Percentiles rank a stretch among this genome's conserved stretches.
phyloP scores from a whole-genome alignment of 2,797 vertebrate genomes.

The Gallirallus australis region DNA sequence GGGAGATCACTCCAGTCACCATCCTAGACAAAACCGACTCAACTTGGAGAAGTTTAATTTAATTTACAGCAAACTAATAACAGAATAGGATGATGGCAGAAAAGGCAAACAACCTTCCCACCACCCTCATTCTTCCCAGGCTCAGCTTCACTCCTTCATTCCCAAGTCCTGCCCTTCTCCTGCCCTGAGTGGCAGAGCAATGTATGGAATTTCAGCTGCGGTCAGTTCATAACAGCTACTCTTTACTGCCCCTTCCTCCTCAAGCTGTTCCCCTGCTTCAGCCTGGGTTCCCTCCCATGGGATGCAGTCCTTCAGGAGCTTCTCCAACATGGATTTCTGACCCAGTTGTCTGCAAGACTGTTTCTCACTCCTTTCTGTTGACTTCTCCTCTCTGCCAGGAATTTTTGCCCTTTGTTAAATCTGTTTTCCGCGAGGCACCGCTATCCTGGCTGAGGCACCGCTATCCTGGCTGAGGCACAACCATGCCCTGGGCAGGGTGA shows the following conservation, averaged over 20 bases:
- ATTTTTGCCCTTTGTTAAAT: not conserved
- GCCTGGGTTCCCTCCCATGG: accelerated
- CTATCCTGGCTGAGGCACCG: accelerated
- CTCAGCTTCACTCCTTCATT: not conserved
- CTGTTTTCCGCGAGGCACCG: not conserved
- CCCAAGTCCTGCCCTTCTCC: not conserved
- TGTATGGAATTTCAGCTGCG: no score
- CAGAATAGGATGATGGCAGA: not conserved
- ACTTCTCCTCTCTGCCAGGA: not conserved
- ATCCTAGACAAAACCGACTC: not conserved
- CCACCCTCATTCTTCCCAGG: not conserved
- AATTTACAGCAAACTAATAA: not conserved
- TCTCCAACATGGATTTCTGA: not conserved
- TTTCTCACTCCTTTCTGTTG: not conserved
- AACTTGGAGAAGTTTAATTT: not conserved
- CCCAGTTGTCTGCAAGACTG: not conserved
- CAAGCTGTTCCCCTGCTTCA: not conserved
- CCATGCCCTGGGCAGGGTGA: not conserved
- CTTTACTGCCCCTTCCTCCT: not conserved
- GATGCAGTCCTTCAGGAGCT: not conserved
- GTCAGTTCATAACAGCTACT: not conserved
- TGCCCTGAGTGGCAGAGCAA: accelerated
- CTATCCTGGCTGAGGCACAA: accelerated
- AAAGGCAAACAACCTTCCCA: not conserved
- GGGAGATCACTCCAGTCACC: not conserved